A percentile compares a stretch with the other conserved stretches of the same genome.
Conservation (phyloP, 1,140 invertebrate genomes). For the Zelostemma sp. region DNA sequence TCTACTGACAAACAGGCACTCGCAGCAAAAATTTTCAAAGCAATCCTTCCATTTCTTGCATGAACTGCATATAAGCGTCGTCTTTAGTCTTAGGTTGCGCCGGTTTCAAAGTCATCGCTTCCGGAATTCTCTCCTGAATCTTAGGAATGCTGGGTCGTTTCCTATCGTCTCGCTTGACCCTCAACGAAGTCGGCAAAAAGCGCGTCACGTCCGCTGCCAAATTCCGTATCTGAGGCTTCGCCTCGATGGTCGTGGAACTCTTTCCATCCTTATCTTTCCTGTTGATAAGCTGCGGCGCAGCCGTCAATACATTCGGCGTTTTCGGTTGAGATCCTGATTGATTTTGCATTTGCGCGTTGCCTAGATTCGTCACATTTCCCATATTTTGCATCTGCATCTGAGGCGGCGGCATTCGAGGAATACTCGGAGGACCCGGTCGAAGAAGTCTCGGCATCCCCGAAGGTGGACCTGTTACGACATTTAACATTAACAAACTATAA, state of each 20-base stretch:
- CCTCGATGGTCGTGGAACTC: constrained; percentile 87
- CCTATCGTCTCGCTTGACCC: constrained; percentile 88
- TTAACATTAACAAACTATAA: too few species aligned
- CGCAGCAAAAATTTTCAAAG: constrained; percentile 70
- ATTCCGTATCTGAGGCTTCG: constrained; percentile 96
- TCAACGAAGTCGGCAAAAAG: constrained; percentile 92
- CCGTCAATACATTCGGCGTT: constrained; percentile 83
- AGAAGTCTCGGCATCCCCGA: constrained; percentile 73
- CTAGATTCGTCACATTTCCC: constrained; percentile 53
- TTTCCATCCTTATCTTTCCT: constrained; percentile 74
- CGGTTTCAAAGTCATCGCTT: constrained; percentile 62
- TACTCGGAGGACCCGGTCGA: constrained; percentile 68
- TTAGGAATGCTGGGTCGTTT: constrained; percentile 65
- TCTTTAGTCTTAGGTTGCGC: constrained; percentile 83
- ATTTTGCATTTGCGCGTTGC: constrained; percentile 58
- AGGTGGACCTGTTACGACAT: constrained; percentile 60
- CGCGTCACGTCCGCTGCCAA: constrained; percentile 94
- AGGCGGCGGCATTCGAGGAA: constrained; percentile 71
- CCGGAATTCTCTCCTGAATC: constrained; percentile 61
- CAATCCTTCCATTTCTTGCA: constrained; percentile 97
- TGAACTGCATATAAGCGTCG: constrained; percentile 97
- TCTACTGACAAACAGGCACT: not conserved
- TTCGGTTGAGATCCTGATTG: constrained; percentile 59
- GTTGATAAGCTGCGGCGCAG: constrained; percentile 85
- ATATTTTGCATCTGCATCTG: constrained; percentile 61